Base-by-base conservation (phyloP, 2,888 invertebrate species). In the Scaptodrosophila latifasciaeformis region DNA sequence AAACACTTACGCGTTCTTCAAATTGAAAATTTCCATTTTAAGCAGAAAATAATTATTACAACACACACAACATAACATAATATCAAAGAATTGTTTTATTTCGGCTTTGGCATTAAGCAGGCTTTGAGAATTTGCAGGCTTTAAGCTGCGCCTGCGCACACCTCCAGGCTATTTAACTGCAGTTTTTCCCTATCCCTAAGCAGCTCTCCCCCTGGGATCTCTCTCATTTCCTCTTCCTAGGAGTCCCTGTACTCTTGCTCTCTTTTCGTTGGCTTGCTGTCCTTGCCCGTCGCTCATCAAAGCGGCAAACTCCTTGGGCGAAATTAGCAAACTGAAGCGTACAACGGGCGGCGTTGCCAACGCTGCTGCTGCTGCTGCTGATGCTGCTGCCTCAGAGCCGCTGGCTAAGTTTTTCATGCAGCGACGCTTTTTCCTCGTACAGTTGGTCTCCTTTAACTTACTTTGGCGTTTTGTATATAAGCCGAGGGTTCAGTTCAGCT, bases 241-340 rank as follows among this genome's bases (percentile, higher is more conserved):
- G n/a, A n/a, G n/a, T n/a, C n/a, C n/a, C 40, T 31, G 18, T 10
- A 34, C n/a, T 9, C 31, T 17, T 17, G 17, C 1, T 15, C 40
- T 15, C 57, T 24, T 24, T 24, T 7, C 7, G 24, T 24, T 3
- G 24, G 24, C 24, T 24, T 3, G 24, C 24, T 7, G 24, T 24
- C 24, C 24, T 7, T 7, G 15, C 17, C 37, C 17, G 37, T 53
- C 63, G 65, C 72, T 79, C 72, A 76, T 79, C 72, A 74, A 79
- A 74, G 80, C 80, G 72, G 77, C 63, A 76, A 76, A 61, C 58
- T 56, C 75, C 78, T 59, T 64, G 47, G 78, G 75, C 81, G 63
- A 77, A 66, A 80, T 76, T 76, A 80, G 75, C 62, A 76, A 80
- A 80, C 64, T 69, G 75, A 77, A 77, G 81, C 75, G 81, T 57